These are phyloP conservation scores for Metalampra italica DNA, from an alignment of 2,888 invertebrate genomes.

Conservation along the genomic window DNA sequence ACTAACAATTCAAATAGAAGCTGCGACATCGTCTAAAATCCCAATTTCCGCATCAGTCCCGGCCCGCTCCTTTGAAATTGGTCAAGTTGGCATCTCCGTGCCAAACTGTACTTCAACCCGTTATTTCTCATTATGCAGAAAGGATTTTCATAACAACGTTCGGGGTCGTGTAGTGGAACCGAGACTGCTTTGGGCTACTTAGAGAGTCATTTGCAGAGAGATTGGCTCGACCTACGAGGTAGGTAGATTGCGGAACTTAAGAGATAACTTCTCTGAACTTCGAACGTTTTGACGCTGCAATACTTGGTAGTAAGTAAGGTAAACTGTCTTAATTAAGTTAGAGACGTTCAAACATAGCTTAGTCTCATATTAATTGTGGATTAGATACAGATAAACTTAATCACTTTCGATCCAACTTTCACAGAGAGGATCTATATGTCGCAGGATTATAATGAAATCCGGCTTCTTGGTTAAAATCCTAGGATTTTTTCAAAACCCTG, in stretches of 20 bases:
- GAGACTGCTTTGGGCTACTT: constrained; percentile 65
- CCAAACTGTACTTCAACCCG: constrained; percentile 24
- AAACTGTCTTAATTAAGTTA: constrained; percentile 71
- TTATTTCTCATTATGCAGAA: constrained; percentile 49
- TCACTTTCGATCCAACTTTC: constrained; percentile 10
- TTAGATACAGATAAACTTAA: constrained; percentile 32
- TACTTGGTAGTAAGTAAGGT: constrained; percentile 73
- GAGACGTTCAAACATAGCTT: constrained; percentile 49
- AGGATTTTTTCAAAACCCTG: no score
- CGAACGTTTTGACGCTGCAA: constrained; percentile 71
- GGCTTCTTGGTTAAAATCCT: no score
- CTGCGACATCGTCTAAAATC: constrained; percentile 28
- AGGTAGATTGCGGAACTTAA: constrained; percentile 72
- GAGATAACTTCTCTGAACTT: constrained; percentile 72
- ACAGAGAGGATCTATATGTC: constrained; percentile 1
- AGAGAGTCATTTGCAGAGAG: constrained; percentile 67
- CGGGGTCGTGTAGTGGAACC: constrained; percentile 41
- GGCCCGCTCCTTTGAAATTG: constrained; percentile 17
- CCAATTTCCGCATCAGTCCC: constrained; percentile 28
- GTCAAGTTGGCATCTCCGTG: constrained; percentile 26
- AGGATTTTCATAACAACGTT: constrained; percentile 59
- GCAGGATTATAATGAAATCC: not conserved
- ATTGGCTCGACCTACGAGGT: constrained; percentile 69
- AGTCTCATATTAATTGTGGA: constrained; percentile 40
- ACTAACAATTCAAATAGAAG: constrained; percentile 40